Base-by-base conservation (phyloP, 1,140 invertebrate genomes). In the Tetragonula clypearis region DNA sequence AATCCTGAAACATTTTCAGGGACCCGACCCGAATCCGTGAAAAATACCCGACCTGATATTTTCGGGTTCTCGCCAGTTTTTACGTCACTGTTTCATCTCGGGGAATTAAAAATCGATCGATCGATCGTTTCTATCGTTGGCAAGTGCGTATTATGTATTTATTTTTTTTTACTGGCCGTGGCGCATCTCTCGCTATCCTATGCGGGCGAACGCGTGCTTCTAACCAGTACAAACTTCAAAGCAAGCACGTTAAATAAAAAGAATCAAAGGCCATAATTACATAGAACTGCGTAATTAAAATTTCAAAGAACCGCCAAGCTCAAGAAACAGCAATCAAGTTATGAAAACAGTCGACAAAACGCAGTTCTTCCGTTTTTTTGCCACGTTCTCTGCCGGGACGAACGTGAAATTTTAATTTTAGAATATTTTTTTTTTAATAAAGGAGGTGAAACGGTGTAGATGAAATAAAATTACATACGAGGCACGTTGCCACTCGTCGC, bases 261-360 rank as follows among this genome's bases (percentile, higher is more conserved):
- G 12, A 58, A 69, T 71, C 35, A 69, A 71, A 30, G 19, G 53
- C 23, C 21, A 17, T 49, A 77, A 77, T 77, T 65, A 65, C 55
- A 79, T 35, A 53, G 6, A 79, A 68, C 49, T 30, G n/a, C 19
- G 77, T 79, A 68, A 79, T 79, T 79, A 55, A 56, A 79, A 79
- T 69, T 69, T 41, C 66, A 56, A 79, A 71, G 66, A 41, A 55
- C 14, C 1, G 21, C 55, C 26, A 12, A 17, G 26, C 21, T 21
- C 19, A 15, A 26, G 49, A 35, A 66, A 15, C 0, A 21, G 62
- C 19, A 53, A 49, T 6, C 49, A 19, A 15, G 49, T 26, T 73
- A 26, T 26, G 49, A 12, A n/a, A 35, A 58, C 8, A n/a, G 23
- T 62, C 11, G 23, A 49, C 58, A 35, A 77, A 49, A 65, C 19